These are phyloP conservation scores for Drosophila macrospina DNA, from an alignment of 2,888 invertebrate genomes.

Conservation along the genomic window DNA sequence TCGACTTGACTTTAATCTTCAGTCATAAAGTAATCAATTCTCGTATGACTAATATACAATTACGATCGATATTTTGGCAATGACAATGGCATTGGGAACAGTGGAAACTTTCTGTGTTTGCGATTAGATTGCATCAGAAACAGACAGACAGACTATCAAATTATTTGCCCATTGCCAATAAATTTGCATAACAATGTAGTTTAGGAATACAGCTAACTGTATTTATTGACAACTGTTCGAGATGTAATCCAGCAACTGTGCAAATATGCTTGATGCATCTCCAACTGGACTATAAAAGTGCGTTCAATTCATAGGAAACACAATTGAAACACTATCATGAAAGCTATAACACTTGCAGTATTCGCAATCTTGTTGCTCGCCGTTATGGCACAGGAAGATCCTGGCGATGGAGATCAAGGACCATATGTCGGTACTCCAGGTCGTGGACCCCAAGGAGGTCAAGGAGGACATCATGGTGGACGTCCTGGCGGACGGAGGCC, in stretches of 20 bases:
- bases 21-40: conserved; percentile 17
- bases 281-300: conserved; percentile 42
- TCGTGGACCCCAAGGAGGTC: background rate
- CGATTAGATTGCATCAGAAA: conserved; percentile 35
- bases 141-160: background rate
- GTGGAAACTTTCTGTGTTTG: conserved; percentile 32
- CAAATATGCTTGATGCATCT: conserved; percentile 31
- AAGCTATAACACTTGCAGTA: conserved; percentile 49
- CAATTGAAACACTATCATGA: conserved; percentile 36
- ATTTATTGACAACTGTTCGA: background rate
- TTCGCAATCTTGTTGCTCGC: conserved; percentile 50
- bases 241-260: conserved; percentile 38
- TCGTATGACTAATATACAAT: conserved; percentile 38
- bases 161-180: conserved; percentile 27
- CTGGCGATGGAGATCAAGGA: conserved; percentile 15
- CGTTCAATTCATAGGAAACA: background rate
- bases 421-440: background rate
- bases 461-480: background rate
- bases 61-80: conserved; percentile 19
- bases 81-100: conserved; percentile 3
- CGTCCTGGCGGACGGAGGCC: background rate
- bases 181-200: conserved; percentile 28
- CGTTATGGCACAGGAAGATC: conserved; percentile 46
- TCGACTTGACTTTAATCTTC: conserved; percentile 14
- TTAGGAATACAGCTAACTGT: background rate